These are phyloP conservation scores for Triplophysa siluroides DNA, from an alignment of 2,113 vertebrate species.

Conservation along the genomic window DNA sequence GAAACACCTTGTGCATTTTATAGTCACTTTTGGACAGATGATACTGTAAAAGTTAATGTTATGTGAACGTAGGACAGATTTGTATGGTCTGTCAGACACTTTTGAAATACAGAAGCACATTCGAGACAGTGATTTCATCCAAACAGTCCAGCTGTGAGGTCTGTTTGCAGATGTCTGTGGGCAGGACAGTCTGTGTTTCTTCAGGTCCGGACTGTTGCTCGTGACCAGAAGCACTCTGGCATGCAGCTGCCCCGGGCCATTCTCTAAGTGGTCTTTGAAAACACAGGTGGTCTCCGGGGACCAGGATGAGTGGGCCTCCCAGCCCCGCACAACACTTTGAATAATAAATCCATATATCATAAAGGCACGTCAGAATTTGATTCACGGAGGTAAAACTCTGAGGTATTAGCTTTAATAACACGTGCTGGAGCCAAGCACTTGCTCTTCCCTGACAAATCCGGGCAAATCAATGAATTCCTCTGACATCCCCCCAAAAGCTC, in stretches of 20 bases:
- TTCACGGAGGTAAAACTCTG: slow-evolving; percentile 71
- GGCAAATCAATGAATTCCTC: slow-evolving; percentile 74
- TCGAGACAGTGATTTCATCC: background rate
- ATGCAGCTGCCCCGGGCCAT: slow-evolving; percentile 73
- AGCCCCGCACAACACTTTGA: slow-evolving; percentile 63
- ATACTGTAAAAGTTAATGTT: slow-evolving; percentile 2
- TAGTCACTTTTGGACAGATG: background rate
- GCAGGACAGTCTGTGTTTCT: slow-evolving; percentile 70
- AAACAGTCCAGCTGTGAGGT: slow-evolving; percentile 30
- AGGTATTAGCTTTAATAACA: slow-evolving; percentile 79
- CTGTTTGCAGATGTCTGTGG: slow-evolving; percentile 52
- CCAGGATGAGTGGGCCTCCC: slow-evolving; percentile 62
- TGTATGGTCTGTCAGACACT: slow-evolving; percentile 18
- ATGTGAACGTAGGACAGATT: background rate
- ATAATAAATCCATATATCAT: slow-evolving; percentile 78
- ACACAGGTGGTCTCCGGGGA: slow-evolving; percentile 74
- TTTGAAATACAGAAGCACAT: background rate
- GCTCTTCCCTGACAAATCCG: slow-evolving; percentile 73
- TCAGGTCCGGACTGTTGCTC: slow-evolving; percentile 59
- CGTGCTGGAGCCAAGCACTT: slow-evolving; percentile 69
- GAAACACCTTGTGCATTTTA: background rate
- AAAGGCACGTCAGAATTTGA: slow-evolving; percentile 71
- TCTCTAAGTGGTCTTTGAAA: slow-evolving; percentile 80
- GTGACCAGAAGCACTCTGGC: slow-evolving; percentile 68
- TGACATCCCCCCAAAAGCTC: slow-evolving; percentile 62